These are phyloP conservation scores for Acleris holmiana DNA, from an alignment of 2,888 invertebrate species.

Conservation along the genomic window DNA sequence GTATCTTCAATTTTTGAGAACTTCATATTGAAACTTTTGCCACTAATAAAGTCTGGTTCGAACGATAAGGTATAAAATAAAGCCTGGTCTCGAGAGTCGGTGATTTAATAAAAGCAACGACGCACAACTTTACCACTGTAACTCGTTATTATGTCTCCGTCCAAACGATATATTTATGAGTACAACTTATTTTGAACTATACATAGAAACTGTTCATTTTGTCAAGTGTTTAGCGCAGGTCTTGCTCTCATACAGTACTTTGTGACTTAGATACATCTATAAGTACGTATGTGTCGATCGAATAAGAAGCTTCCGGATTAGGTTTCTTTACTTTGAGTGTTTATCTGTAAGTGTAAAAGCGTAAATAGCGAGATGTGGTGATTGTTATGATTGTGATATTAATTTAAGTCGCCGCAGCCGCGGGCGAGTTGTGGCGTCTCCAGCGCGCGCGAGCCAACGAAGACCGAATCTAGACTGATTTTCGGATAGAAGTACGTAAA, in stretches of 20 bases:
- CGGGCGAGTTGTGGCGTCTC: conserved; percentile 54
- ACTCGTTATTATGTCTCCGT: conserved; percentile 72
- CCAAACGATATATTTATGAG: conserved; percentile 59
- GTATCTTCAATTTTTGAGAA: conserved; percentile 53
- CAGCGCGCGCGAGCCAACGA: conserved; percentile 68
- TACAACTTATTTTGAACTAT: conserved; percentile 56
- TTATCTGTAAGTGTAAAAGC: conserved; percentile 41
- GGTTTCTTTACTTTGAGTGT: conserved; percentile 8
- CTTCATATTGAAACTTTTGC: conserved; percentile 41
- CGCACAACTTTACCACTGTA: conserved; percentile 74
- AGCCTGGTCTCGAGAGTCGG: conserved; percentile 37
- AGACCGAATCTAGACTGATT: conserved; percentile 79
- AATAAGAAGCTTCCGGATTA: conserved; percentile 3
- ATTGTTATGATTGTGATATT: conserved; percentile 80
- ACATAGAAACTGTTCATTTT: conserved; percentile 36
- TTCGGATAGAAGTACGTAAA: conserved; percentile 80
- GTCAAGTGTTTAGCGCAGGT: conserved; percentile 11
- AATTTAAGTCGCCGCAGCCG: conserved; percentile 69
- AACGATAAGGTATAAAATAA: conserved; percentile 13
- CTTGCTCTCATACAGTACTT: conserved; percentile 2
- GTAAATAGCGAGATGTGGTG: conserved; percentile 51
- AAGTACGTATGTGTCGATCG: not conserved
- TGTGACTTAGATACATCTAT: conserved; percentile 2
- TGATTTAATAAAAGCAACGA: conserved; percentile 47
- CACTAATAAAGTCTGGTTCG: conserved; percentile 29